Evolutionary conservation across 2,113 vertebrate species (phyloP).

Genomic region (Rhinolophus sinicus): DNA sequence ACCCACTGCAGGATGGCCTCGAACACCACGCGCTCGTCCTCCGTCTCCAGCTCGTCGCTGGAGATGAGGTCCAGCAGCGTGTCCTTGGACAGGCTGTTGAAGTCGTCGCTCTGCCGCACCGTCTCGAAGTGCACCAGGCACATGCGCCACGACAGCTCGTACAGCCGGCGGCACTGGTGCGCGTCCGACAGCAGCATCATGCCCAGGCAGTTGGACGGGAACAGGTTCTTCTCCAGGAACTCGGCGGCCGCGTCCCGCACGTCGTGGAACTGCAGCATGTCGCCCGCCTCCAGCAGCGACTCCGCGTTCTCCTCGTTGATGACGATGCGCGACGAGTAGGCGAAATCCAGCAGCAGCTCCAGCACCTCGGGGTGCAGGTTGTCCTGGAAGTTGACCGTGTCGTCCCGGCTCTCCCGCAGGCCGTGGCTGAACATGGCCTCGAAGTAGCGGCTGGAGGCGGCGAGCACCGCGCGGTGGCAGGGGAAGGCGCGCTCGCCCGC

Average conservation of each 20-base stretch:
- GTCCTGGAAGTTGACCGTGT: constrained; percentile 94
- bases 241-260: constrained; percentile 94
- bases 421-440: constrained; percentile 98
- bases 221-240: constrained; percentile 95
- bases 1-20: constrained; percentile 94
- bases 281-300: constrained; percentile 94
- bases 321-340: constrained; percentile 94
- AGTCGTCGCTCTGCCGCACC: constrained; percentile 92
- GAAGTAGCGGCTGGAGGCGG: constrained; percentile 96
- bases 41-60: constrained; percentile 95
- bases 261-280: constrained; percentile 97
- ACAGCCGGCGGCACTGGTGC: constrained; percentile 95
- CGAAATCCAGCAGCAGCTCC: constrained; percentile 95
- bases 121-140: constrained; percentile 95
- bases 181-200: constrained; percentile 96
- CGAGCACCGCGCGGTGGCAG: constrained; percentile 94
- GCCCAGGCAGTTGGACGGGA: constrained; percentile 94
- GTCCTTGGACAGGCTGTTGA: constrained; percentile 93
- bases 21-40: constrained; percentile 95
- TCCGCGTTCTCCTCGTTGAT: constrained; percentile 97
- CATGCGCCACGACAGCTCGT: constrained; percentile 95
- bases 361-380: constrained; percentile 96
- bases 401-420: constrained; percentile 93
- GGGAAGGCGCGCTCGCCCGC: constrained; percentile 94
- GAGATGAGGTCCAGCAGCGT: constrained; percentile 93